Percentiles rank a stretch among this genome's conserved stretches.
phyloP scores from a whole-genome alignment of 2,888 invertebrate genomes.

The Ennomos quercinarius region DNA sequence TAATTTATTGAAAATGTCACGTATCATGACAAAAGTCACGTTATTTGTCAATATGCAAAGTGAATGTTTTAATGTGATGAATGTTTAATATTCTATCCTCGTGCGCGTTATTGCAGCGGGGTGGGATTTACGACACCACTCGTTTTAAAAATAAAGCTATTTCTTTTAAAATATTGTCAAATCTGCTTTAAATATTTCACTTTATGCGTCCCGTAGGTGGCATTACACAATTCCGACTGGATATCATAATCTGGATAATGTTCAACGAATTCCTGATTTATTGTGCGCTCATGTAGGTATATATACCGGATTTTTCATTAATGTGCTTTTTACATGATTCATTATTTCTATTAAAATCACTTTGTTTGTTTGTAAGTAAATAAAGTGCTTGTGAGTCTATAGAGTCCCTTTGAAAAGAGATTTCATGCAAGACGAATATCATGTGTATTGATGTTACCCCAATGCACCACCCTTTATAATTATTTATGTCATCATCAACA shows the following conservation, averaged over 20 bases:
- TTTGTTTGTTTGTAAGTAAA: no score
- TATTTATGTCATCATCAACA: no score
- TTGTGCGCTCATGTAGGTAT: constrained; percentile 38
- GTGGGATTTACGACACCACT: constrained; percentile 75
- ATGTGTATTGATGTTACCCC: no score
- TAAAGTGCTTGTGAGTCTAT: no score
- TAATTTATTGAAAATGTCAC: constrained; percentile 36
- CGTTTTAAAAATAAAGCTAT: constrained; percentile 83
- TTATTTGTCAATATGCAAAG: constrained; percentile 59
- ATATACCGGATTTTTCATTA: constrained; percentile 28
- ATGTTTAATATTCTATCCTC: constrained; percentile 75
- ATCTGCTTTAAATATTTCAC: constrained; percentile 82
- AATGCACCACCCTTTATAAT: no score
- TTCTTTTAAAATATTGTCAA: constrained; percentile 83
- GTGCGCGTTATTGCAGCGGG: constrained; percentile 76
- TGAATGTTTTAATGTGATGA: constrained; percentile 64
- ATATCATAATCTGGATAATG: constrained; percentile 59
- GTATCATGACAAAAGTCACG: constrained; percentile 45
- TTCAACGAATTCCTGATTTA: constrained; percentile 65
- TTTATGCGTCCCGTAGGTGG: constrained; percentile 75
- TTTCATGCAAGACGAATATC: no score
- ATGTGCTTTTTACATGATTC: constrained; percentile 19
- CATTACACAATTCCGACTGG: constrained; percentile 68
- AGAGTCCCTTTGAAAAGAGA: no score
- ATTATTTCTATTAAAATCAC: neutral